Base-by-base conservation (phyloP, 2,888 invertebrate genomes). In the Peribatodes rhomboidaria region DNA sequence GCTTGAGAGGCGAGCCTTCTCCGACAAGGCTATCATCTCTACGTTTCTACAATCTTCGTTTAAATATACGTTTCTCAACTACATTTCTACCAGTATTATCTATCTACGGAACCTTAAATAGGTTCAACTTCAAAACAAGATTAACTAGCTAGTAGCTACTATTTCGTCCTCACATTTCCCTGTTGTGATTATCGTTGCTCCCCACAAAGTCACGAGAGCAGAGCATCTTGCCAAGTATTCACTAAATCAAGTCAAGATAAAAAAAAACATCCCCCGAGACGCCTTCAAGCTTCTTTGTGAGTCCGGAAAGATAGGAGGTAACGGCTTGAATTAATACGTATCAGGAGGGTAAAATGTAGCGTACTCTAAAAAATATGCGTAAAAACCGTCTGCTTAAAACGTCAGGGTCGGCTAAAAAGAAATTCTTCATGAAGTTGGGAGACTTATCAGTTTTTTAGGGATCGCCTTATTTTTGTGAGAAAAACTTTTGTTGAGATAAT, bases 241-340 rank as follows among this genome's bases (percentile, higher is more conserved):
- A 22, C 44, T 52, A 57, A 62, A 62, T 62, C 62, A 52, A 62
- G 56, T 52, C 35, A 42, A 58, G 54, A 64, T 64, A 64, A 64
- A 59, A 63, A 59, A 58, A 33, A 35, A 18, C 22, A 41, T 42
- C 59, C 42, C 55, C n/a, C 20, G 41, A 55, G 58, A 37, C 49
- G 9, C 31, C 37, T 39, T 41, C 27, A 10, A 31, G 27, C 11
- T 42, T 55, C 42, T 64, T 49, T 64, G 56, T 62, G 33, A 53
- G 44, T 7, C 53, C 47, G 47, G 39, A 22, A 42, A 63, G 57
- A 63, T 53, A 63, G 27, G 57, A 41, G 20, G 61, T 20, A 20
- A 27, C 44, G 16, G 31, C 37, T 58, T 46, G 63, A 58, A 63
- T 47, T 53, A 50, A 55, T 55, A 55, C 44, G 44, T 55, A 55